These are phyloP conservation scores for Pelagia noctiluca DNA, from an alignment of 30 jellyfish, hydroid and myxozoan genomes.

Conservation along the genomic window DNA sequence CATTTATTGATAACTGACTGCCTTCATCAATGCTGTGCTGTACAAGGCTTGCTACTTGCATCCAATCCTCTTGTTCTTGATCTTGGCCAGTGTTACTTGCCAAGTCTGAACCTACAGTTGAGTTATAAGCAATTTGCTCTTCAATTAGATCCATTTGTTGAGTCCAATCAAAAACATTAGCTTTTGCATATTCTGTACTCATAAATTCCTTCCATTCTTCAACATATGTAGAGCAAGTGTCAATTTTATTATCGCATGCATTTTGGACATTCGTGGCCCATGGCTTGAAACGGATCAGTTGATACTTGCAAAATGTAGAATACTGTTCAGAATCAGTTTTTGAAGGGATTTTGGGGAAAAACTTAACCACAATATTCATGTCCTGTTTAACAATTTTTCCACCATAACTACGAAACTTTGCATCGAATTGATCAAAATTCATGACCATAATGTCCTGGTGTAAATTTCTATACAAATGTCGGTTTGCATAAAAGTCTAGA, in stretches of 20 bases:
- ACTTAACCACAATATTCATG: conserved; percentile 33
- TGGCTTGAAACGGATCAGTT: conserved; percentile 16
- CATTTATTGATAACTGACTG: conserved; percentile 13
- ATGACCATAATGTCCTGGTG: conserved; percentile 31
- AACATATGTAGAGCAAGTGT: conserved; percentile 22
- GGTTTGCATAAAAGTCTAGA: conserved; percentile 37
- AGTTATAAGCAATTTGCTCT: conserved; percentile 20
- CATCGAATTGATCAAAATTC: conserved; percentile 34
- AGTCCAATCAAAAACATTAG: conserved; percentile 43
- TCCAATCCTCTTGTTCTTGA: conserved; percentile 64
- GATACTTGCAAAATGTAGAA: conserved; percentile 10
- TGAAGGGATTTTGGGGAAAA: conserved; percentile 40
- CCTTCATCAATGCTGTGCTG: conserved; percentile 31
- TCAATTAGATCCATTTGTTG: conserved; percentile 30
- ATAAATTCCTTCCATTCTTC: conserved; percentile 23
- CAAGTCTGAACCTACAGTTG: conserved; percentile 23
- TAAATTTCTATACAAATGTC: conserved; percentile 6
- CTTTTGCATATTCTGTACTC: conserved; percentile 39
- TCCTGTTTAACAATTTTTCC: conserved; percentile 40
- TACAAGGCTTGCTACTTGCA: conserved; percentile 52
- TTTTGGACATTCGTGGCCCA: conserved; percentile 14
- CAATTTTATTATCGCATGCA: conserved; percentile 10
- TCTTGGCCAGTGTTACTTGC: conserved; percentile 19
- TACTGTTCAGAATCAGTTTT: conserved; percentile 11
- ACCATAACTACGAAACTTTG: conserved; percentile 14